These are phyloP conservation scores for Tholera decimalis DNA, from an alignment of 2,888 invertebrate genomes.

Conservation along the genomic window DNA sequence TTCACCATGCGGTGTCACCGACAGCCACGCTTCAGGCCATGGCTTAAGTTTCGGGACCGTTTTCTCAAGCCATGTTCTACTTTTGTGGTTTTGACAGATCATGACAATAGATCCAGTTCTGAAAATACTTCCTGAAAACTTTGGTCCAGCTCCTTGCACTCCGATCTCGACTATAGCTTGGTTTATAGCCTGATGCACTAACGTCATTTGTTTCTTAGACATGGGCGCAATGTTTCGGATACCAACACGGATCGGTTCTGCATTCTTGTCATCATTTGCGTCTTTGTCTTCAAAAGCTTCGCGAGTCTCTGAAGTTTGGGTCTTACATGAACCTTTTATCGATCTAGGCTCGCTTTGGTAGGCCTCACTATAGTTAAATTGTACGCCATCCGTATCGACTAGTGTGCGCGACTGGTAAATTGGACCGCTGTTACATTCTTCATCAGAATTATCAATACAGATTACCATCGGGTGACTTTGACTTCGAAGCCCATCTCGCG, in stretches of 20 bases:
- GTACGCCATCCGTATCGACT: background rate
- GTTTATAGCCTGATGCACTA: constrained; percentile 35
- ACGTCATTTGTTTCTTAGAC: constrained; percentile 29
- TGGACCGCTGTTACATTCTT: constrained; percentile 6
- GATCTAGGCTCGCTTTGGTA: background rate
- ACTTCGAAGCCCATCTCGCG: constrained; percentile 16
- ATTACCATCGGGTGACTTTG: constrained; percentile 1
- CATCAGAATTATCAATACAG: constrained; percentile 4
- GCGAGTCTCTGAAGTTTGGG: background rate
- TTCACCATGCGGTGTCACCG: background rate
- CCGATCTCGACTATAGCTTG: constrained; percentile 30
- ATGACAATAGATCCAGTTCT: constrained; percentile 33
- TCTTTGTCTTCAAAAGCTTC: background rate
- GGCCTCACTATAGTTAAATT: background rate
- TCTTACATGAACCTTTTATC: background rate
- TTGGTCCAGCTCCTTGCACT: constrained; percentile 44
- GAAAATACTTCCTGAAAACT: constrained; percentile 24
- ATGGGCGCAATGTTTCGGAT: constrained; percentile 32
- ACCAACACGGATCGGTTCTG: constrained; percentile 17
- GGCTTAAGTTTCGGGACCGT: constrained; percentile 38
- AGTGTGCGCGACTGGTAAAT: background rate
- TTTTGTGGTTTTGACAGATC: constrained; percentile 32
- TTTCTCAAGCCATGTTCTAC: constrained; percentile 45
- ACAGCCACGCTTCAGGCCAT: constrained; percentile 41
- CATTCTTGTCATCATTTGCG: background rate